Base-by-base conservation (phyloP, 1,140 invertebrate species). In the Oscheius sp. region DNA sequence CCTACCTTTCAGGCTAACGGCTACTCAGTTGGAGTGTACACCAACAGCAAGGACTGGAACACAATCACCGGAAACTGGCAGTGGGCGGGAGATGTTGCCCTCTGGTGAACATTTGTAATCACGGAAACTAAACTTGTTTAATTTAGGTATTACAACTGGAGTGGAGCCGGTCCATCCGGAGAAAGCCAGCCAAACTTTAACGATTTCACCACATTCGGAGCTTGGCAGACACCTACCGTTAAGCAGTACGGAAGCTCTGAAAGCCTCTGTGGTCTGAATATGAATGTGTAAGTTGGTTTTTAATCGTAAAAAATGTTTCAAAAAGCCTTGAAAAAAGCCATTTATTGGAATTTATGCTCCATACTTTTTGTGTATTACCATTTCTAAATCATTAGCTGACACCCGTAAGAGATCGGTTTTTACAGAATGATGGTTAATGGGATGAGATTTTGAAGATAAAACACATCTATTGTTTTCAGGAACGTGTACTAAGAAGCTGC, bases 1-100 rank as follows among this genome's bases (percentile, higher is more conserved):
- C n/a, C n/a, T n/a, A n/a, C n/a, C n/a, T n/a, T 77, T 34, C 36
- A 79, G 75, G 31, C 15, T n/a, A 23, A 69, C n/a, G 65, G 65
- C 13, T 64, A 80, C 45, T 61, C 46, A 7, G 66, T 78, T 13
- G 77, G 78, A 4, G 52, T 78, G 2, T 78, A 79, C 78, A 78
- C 77, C 7, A 78, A 79, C 46, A 71, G 65, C 58, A 77, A 78
- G 38, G 77, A 78, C 62, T 78, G 78, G 77, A 32, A 59, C n/a
- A 75, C 71, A 42, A 78, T 78, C 66, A 78, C 77, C 45, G 78
- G 69, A 13, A 18, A 34, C 18, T 71, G 68, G 68, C 15, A 7
- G 7, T 23, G 23, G 23, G 7, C 49, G 15, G 49, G 49, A 15
- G 49, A 55, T 23, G 28, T 55, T 7, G 7, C 23, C 7, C 49